Conservation (phyloP, 1,140 invertebrate genomes). For the Macrostomum lignano region DNA sequence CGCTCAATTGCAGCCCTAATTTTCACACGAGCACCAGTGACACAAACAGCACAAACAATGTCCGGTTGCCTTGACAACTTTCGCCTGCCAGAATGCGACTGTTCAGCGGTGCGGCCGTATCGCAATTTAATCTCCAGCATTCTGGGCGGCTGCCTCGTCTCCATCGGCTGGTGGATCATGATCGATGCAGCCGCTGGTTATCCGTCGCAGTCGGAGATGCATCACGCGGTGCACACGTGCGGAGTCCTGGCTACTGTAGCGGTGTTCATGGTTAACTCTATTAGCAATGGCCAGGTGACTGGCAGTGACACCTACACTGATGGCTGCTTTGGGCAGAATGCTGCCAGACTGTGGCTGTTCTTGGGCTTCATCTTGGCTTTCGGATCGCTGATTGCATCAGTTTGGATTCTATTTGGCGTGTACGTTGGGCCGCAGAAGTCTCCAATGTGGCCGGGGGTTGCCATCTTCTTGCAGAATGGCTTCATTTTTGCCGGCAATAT, state of each 20-base stretch:
- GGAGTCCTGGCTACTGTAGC: slow-evolving; percentile 72
- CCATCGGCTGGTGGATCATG: slow-evolving; percentile 80
- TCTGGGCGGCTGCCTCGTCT: slow-evolving; percentile 53
- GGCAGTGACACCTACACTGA: slow-evolving; percentile 54
- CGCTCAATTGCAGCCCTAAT: too few relatives aligned
- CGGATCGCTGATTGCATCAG: slow-evolving; percentile 64
- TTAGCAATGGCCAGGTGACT: slow-evolving; percentile 60
- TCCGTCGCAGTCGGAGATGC: slow-evolving; percentile 35
- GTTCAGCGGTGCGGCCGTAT: too few relatives aligned
- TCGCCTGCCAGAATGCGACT: too few relatives aligned
- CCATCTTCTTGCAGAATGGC: slow-evolving; percentile 68
- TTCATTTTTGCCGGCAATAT: slow-evolving; percentile 80
- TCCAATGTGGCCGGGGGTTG: slow-evolving; percentile 49
- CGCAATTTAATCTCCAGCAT: slow-evolving; percentile 55
- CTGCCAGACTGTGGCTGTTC: slow-evolving; percentile 74
- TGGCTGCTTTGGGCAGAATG: slow-evolving; percentile 56
- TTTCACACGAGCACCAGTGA: too few relatives aligned
- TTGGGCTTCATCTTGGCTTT: slow-evolving; percentile 82
- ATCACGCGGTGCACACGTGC: slow-evolving; percentile 57
- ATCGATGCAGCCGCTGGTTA: slow-evolving; percentile 65
- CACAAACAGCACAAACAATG: too few relatives aligned
- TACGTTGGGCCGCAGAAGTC: slow-evolving; percentile 26
- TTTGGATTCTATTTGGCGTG: slow-evolving; percentile 64
- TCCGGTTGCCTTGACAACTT: too few relatives aligned
- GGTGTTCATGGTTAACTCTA: slow-evolving; percentile 54